Evolutionary conservation across 2,888 invertebrate genomes (phyloP).

Genomic region (Hesperia comma): DNA sequence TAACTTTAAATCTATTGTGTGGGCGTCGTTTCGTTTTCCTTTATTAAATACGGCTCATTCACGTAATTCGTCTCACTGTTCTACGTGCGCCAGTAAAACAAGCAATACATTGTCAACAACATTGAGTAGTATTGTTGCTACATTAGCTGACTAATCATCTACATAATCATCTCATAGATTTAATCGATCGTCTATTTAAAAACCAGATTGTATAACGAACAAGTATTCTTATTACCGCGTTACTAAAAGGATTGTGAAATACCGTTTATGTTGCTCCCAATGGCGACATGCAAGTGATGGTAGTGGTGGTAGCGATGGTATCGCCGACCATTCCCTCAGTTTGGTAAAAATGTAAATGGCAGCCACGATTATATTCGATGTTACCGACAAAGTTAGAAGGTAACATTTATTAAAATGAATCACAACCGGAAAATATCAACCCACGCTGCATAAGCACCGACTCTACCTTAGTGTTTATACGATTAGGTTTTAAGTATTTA

Average conservation of each 20-base stretch:
- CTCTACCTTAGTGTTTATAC: conserved; percentile 7
- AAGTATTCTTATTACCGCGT: not conserved
- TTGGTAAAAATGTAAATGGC: not conserved
- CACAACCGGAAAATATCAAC: conserved; percentile 28
- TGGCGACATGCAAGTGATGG: not conserved
- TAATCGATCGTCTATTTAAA: not conserved
- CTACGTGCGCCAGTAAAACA: too few species aligned
- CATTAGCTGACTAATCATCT: not conserved
- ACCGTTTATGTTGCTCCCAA: not conserved
- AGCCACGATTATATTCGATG: not conserved
- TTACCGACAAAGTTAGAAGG: not conserved
- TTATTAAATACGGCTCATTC: too few species aligned
- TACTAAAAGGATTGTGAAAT: not conserved
- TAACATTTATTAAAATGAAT: conserved; percentile 17
- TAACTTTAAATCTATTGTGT: too few species aligned
- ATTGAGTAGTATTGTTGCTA: not conserved
- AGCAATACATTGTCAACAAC: not conserved
- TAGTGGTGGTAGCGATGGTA: too few species aligned
- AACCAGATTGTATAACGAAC: not conserved
- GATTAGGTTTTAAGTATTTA: conserved; percentile 23
- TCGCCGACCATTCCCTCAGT: not conserved
- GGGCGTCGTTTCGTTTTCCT: too few species aligned
- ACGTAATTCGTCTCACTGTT: too few species aligned
- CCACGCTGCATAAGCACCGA: conserved; percentile 23
- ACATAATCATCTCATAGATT: conserved; percentile 3